Evolutionary conservation across 2,888 invertebrate species (phyloP).

Genomic region (Nomada hirtipes): DNA sequence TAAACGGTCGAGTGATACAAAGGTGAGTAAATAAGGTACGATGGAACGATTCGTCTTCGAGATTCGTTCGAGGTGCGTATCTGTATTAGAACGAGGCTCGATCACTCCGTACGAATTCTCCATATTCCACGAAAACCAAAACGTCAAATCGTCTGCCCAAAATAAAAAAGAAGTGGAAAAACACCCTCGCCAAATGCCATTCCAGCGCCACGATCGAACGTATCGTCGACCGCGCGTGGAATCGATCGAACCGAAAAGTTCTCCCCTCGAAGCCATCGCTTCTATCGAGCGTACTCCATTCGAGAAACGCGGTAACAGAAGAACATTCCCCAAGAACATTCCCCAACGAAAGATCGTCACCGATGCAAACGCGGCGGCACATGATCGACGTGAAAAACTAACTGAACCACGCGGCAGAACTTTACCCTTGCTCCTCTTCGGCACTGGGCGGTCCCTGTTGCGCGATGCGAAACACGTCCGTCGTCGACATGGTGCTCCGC

Average conservation of each 20-base stretch:
- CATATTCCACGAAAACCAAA: background rate
- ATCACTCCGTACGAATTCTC: background rate
- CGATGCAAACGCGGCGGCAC: too few relatives aligned
- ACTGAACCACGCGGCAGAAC: conserved; percentile 22
- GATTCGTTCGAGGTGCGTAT: background rate
- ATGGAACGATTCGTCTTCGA: background rate
- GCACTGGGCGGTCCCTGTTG: conserved; percentile 71
- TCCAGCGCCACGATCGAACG: conserved; percentile 20
- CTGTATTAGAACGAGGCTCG: background rate
- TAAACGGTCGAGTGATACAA: conserved; percentile 27
- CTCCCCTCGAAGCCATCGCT: conserved; percentile 1
- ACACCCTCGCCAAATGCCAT: conserved; percentile 28
- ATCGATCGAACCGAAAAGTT: conserved; percentile 6
- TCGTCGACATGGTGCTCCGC: conserved; percentile 76
- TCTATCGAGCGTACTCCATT: background rate
- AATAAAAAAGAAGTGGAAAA: too few relatives aligned
- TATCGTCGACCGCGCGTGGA: conserved; percentile 8
- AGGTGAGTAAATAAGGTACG: conserved; percentile 35
- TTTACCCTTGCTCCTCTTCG: conserved; percentile 78
- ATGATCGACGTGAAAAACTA: background rate
- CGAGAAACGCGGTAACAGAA: background rate
- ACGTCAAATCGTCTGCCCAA: too few relatives aligned
- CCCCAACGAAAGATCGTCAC: background rate
- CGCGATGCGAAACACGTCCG: conserved; percentile 75
- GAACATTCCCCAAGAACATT: conserved; percentile 13